A percentile compares a stretch with the other conserved stretches of the same genome.
Conservation (phyloP, 2,113 vertebrate species). For the Telmatochromis brichardi region DNA sequence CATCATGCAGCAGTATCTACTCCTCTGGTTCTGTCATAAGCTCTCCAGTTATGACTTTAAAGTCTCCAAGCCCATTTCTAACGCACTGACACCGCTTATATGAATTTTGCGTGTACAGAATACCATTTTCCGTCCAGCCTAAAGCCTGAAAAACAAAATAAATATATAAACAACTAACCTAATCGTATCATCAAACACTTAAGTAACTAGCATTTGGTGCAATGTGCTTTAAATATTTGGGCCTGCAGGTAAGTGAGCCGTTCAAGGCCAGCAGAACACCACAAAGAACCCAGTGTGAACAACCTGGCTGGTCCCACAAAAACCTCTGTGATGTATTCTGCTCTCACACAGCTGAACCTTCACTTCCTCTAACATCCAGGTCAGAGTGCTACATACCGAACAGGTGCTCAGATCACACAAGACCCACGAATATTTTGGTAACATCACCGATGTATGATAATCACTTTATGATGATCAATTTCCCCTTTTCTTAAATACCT, state of each 20-base stretch:
- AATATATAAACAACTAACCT: accelerated
- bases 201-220: not conserved
- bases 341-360: not conserved
- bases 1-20: not conserved
- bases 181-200: not conserved
- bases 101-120: not conserved
- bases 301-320: not conserved
- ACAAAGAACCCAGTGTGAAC: not conserved
- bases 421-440: not conserved
- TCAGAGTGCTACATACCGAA: not conserved
- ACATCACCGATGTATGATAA: not conserved
- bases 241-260: not conserved
- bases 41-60: not conserved
- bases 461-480: not conserved
- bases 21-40: not conserved
- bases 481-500: not conserved
- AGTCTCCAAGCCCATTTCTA: not conserved
- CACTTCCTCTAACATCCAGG: not conserved
- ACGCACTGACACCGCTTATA: accelerated
- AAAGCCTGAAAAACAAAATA: not conserved
- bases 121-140: accelerated
- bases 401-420: not conserved
- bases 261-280: not conserved
- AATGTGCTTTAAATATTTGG: accelerated
- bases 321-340: not conserved